Percentiles rank a stretch among this genome's conserved stretches.
Evolutionary conservation across 2,888 invertebrate genomes (phyloP).

Genomic region (Siphonodentalium dalli): DNA sequence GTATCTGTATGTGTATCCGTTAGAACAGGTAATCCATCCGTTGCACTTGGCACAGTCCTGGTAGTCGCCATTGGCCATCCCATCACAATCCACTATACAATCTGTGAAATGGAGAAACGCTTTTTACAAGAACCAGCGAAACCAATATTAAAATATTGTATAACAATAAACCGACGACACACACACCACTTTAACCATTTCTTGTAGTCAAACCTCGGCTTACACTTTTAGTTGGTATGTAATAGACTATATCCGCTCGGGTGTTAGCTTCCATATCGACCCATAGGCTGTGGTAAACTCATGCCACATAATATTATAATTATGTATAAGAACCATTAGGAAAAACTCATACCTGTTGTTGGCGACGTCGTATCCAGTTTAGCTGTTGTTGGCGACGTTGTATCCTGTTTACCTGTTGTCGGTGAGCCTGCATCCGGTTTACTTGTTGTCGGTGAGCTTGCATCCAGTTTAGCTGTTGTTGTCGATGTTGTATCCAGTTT

Average conservation of each 20-base stretch:
- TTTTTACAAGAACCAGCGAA: too few relatives aligned
- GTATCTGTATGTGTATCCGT: slow-evolving; percentile 23
- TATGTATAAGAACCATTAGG: not conserved
- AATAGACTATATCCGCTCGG: too few relatives aligned
- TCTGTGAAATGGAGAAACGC: slow-evolving; percentile 18
- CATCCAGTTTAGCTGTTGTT: not conserved
- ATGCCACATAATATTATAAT: not conserved
- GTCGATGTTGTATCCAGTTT: not conserved
- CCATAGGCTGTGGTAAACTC: not conserved
- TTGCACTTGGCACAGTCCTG: slow-evolving; percentile 34
- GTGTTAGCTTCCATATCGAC: not conserved
- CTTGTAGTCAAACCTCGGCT: too few relatives aligned
- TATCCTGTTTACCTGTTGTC: not conserved
- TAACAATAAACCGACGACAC: too few relatives aligned
- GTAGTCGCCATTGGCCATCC: slow-evolving; percentile 32
- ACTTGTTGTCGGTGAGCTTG: not conserved
- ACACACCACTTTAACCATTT: too few relatives aligned
- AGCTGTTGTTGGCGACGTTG: not conserved
- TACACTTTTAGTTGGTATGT: too few relatives aligned
- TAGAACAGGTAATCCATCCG: slow-evolving; percentile 33
- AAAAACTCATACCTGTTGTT: not conserved
- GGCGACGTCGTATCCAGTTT: not conserved
- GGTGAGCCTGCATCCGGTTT: not conserved
- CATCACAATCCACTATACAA: slow-evolving; percentile 32
- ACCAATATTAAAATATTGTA: too few relatives aligned